phyloP scores from a whole-genome alignment of 2,888 invertebrate genomes.

The Amaurobius ferox region DNA sequence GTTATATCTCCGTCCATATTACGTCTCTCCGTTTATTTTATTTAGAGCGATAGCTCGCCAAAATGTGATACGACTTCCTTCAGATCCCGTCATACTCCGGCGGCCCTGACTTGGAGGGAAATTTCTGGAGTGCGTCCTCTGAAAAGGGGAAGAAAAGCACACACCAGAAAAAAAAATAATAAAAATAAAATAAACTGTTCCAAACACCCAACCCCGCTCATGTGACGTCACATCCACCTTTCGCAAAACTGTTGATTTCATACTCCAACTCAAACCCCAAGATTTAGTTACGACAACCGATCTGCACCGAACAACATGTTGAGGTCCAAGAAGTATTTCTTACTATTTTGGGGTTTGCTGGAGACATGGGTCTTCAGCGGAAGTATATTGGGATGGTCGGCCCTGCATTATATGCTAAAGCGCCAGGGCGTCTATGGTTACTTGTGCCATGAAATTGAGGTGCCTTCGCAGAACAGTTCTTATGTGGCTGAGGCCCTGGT shows the following conservation, averaged over 20 bases:
- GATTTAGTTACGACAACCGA: conserved; percentile 17
- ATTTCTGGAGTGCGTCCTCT: conserved; percentile 22
- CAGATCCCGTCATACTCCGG: background rate
- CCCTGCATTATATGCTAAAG: conserved; percentile 74
- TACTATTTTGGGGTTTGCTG: conserved; percentile 72
- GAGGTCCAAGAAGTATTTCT: conserved; percentile 64
- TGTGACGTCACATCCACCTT: conserved; percentile 36
- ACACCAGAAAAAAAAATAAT: conserved; percentile 16
- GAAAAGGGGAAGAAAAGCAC: background rate
- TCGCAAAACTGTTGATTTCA: conserved; percentile 48
- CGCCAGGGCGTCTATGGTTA: conserved; percentile 72
- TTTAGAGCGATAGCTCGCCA: background rate
- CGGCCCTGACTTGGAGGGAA: conserved; percentile 40
- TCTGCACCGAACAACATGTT: conserved; percentile 20
- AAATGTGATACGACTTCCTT: background rate
- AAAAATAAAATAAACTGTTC: conserved; percentile 29
- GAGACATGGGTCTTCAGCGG: conserved; percentile 74
- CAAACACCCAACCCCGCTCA: conserved; percentile 14
- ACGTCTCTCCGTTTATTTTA: too few relatives aligned
- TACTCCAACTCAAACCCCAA: conserved; percentile 25
- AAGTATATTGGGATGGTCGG: conserved; percentile 73
- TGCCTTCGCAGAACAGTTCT: conserved; percentile 17
- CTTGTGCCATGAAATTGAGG: conserved; percentile 34
- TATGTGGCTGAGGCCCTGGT: background rate
- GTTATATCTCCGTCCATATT: too few relatives aligned